Conservation (phyloP, 2,113 vertebrate species). For the Cacatua alba region DNA sequence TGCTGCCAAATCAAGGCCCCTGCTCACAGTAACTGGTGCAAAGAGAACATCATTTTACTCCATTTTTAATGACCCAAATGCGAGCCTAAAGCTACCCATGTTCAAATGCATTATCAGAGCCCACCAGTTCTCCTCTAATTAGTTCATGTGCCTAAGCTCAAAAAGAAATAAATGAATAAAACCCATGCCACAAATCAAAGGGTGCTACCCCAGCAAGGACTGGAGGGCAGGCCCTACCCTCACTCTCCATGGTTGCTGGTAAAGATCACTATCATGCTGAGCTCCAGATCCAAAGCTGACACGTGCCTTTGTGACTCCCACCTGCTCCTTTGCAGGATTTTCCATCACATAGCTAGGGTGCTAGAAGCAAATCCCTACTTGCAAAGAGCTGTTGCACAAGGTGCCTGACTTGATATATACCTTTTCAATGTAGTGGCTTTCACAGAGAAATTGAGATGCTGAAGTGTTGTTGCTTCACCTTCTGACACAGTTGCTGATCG, state of each 20-base stretch:
- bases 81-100: constrained; percentile 25
- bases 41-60: not conserved
- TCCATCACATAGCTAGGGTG: not conserved
- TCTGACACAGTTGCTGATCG: not conserved
- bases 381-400: not conserved
- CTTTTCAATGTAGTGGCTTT: not conserved
- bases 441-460: not conserved
- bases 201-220: not conserved
- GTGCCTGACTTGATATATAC: not conserved
- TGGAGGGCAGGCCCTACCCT: not conserved
- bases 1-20: constrained; percentile 9
- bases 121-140: constrained; percentile 22
- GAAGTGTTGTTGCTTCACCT: not conserved
- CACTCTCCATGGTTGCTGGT: not conserved
- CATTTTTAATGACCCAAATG: constrained; percentile 33
- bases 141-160: not conserved
- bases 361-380: not conserved
- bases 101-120: not conserved
- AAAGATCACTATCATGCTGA: not conserved
- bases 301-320: not conserved
- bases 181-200: not conserved
- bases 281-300: not conserved
- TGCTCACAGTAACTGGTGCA: not conserved
- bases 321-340: not conserved
- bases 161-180: not conserved